Base-by-base conservation (phyloP, 2,888 invertebrate genomes). In the Athripsodes cinereus region DNA sequence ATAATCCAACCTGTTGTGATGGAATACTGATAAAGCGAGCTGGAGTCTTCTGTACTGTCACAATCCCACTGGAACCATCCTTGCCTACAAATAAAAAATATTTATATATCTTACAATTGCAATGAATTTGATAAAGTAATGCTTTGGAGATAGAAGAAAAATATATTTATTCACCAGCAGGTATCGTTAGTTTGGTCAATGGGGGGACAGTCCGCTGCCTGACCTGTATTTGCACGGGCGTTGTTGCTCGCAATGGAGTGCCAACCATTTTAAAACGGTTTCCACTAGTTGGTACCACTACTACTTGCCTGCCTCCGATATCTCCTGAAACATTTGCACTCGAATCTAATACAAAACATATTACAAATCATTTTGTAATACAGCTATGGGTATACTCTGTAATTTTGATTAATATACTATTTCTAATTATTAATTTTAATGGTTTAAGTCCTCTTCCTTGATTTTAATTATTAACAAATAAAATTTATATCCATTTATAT, bases 1-100 rank as follows among this genome's bases (percentile, higher is more conserved):
- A 65, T 22, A 83, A 69, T 20, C 83, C 83, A 79, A 84, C 80
- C 67, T 83, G 81, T 64, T 82, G 81, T 1, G 85, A 84, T 68
- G 59, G 61, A 18, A 63, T 57, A 18, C 63, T 63, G 2, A 63
- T 52, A 55, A 57, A 63, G 8, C 63, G 59, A 13, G 63, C 54
- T 10, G 61, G 59, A 46, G 47, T 34, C 50, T 63, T 63, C 48
- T 58, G 58, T 10, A 52, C 53, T 21, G 53, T 47, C 16, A 57
- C 48, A 35, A 48, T 21, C 22, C 53, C 53, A 50, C 51, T 18
- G 18, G 57, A 46, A 16, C n/a, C 47, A 31, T 50, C 50, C 13
- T 16, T 50, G 2, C 50, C 50, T 50, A 16, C 21, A 48, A 18
- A 48, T 11, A 46, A 46, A 16, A n/a, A 26, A 26, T 26, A 26